Evolutionary conservation across 2,797 vertebrate species (phyloP).

Genomic region (Gymnopithys bicolor): DNA sequence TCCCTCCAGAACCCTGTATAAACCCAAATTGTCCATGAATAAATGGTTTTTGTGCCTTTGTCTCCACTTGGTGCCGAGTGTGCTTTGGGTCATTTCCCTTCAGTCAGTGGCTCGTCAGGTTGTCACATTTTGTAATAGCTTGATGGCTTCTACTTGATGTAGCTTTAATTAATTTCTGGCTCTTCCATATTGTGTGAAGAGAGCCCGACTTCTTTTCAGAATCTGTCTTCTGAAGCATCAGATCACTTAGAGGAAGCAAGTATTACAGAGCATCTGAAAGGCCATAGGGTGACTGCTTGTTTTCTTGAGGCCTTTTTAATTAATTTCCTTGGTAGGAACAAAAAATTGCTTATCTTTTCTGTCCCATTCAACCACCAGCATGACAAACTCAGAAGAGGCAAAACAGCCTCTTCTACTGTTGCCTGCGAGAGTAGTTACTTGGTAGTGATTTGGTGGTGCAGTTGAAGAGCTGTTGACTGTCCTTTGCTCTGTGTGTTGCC

Average conservation of each 20-base stretch:
- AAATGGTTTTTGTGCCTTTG: no score
- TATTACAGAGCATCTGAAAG: neutral
- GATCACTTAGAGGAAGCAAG: neutral
- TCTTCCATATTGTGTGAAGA: neutral
- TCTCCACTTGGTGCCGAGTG: no score
- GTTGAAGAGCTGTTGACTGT: neutral
- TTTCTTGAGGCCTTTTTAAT: neutral
- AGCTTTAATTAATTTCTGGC: neutral
- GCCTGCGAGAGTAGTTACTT: neutral
- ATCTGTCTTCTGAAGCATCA: neutral
- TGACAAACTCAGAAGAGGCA: neutral
- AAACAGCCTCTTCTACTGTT: neutral
- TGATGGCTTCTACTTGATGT: neutral
- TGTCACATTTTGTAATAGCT: neutral
- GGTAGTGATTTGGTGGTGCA: neutral
- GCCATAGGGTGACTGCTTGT: neutral
- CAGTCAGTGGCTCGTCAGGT: neutral
- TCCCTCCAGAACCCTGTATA: no score
- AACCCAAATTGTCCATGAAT: no score
- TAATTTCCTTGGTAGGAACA: neutral
- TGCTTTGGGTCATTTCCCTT: no score
- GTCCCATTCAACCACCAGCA: neutral
- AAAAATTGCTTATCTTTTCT: accelerated
- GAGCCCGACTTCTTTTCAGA: neutral
- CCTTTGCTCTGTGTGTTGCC: neutral